phyloP scores from a whole-genome alignment of 2,888 invertebrate genomes.

The Bombylius major region DNA sequence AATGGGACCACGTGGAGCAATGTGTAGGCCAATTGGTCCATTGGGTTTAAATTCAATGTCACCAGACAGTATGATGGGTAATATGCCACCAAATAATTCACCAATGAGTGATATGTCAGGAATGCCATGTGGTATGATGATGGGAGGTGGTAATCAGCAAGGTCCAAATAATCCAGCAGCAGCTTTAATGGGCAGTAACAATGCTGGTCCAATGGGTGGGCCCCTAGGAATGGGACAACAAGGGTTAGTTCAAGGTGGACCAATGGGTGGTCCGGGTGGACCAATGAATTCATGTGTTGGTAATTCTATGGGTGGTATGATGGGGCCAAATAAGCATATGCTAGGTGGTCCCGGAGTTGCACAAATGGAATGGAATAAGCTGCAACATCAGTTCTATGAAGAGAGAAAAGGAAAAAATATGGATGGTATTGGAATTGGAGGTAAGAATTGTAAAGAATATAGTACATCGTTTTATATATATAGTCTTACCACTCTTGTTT shows the following conservation, averaged over 20 bases:
- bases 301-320: constrained; percentile 9
- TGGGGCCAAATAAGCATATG: constrained; percentile 14
- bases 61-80: constrained; percentile 18
- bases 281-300: constrained; percentile 10
- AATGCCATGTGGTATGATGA: constrained; percentile 7
- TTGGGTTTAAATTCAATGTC: constrained; percentile 27
- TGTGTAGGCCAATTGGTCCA: constrained; percentile 29
- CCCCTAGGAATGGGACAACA: constrained; percentile 1
- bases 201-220: constrained; percentile 9
- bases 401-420: constrained; percentile 40
- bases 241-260: constrained; percentile 9
- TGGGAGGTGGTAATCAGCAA: constrained; percentile 1
- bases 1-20: constrained; percentile 32
- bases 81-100: constrained; percentile 11
- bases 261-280: constrained; percentile 11
- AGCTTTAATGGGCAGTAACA: constrained; percentile 14
- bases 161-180: background rate
- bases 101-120: constrained; percentile 6
- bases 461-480: background rate
- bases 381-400: constrained; percentile 78
- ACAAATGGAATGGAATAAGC: constrained; percentile 82
- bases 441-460: background rate
- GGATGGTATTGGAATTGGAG: constrained; percentile 7
- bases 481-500: background rate
- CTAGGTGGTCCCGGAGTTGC: constrained; percentile 34